Evolutionary conservation across 30 jellyfish, hydroid and myxozoan genomes (phyloP).

Genomic region (Sanderia malayensis): DNA sequence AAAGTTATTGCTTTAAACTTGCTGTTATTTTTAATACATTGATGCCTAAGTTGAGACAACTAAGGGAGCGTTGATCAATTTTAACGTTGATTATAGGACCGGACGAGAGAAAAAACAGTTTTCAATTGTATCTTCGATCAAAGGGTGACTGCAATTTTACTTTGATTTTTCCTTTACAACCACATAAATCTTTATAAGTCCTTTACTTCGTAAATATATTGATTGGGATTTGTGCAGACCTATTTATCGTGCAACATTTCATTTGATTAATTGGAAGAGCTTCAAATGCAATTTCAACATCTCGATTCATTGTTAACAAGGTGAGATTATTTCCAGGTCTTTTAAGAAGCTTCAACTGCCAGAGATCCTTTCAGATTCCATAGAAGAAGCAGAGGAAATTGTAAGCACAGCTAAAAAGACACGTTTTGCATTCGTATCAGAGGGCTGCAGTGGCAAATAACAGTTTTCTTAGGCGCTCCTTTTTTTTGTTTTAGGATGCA

Average conservation of each 20-base stretch:
- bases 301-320: too few species aligned
- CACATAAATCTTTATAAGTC: neutral
- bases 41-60: too few species aligned
- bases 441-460: too few species aligned
- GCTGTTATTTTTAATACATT: too few species aligned
- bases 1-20: too few species aligned
- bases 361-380: constrained; percentile 71
- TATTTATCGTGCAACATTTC: too few species aligned
- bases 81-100: neutral
- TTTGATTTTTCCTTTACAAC: neutral
- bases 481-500: constrained; percentile 63
- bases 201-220: neutral
- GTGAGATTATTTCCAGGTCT: constrained; percentile 68
- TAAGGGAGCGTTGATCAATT: too few species aligned
- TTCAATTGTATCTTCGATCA: constrained; percentile 65
- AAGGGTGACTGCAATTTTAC: constrained; percentile 49
- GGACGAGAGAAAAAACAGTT: constrained; percentile 52
- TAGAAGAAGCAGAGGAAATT: constrained; percentile 81
- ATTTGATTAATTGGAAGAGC: too few species aligned
- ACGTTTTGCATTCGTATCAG: too few species aligned
- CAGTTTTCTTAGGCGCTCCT: too few species aligned
- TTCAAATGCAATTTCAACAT: too few species aligned
- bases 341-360: constrained; percentile 74
- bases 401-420: constrained; percentile 42
- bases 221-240: neutral